phyloP scores from a whole-genome alignment of 2,797 vertebrate genomes.

The Tangara arthus region DNA sequence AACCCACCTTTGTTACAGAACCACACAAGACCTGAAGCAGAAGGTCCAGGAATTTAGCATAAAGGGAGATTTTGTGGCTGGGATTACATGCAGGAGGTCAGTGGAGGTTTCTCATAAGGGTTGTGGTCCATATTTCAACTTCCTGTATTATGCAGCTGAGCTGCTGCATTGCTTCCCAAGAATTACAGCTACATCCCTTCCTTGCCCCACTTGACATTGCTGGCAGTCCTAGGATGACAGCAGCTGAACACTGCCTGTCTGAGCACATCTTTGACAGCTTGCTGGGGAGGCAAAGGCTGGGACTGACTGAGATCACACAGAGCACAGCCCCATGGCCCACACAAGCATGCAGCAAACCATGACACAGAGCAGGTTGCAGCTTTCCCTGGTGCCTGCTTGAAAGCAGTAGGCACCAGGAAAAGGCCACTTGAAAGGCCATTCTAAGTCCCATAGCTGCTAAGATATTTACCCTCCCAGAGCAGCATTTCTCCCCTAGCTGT shows the following conservation, averaged over 20 bases:
- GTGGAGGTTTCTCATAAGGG: neutral
- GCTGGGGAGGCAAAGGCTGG: neutral
- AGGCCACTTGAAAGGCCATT: rapidly evolving
- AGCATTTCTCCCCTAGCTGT: neutral
- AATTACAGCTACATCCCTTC: neutral
- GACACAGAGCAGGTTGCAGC: neutral
- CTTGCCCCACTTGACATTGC: neutral
- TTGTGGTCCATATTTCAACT: neutral
- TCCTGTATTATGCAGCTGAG: neutral
- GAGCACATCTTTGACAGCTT: neutral
- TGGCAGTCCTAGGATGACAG: neutral
- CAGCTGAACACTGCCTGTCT: neutral
- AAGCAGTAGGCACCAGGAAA: neutral
- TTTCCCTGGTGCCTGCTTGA: neutral
- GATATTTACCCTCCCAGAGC: neutral
- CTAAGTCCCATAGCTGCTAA: neutral
- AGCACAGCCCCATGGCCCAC: rapidly evolving
- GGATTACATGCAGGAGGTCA: neutral
- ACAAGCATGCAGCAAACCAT: rapidly evolving
- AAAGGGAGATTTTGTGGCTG: neutral
- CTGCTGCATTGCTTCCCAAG: neutral
- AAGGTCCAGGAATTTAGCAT: neutral
- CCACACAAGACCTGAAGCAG: neutral
- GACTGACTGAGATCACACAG: neutral
- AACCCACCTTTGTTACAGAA: neutral